Evolutionary conservation across 37 sponge, comb jelly and placozoan species (phyloP).

Genomic region (Dysidea cf. avara): DNA sequence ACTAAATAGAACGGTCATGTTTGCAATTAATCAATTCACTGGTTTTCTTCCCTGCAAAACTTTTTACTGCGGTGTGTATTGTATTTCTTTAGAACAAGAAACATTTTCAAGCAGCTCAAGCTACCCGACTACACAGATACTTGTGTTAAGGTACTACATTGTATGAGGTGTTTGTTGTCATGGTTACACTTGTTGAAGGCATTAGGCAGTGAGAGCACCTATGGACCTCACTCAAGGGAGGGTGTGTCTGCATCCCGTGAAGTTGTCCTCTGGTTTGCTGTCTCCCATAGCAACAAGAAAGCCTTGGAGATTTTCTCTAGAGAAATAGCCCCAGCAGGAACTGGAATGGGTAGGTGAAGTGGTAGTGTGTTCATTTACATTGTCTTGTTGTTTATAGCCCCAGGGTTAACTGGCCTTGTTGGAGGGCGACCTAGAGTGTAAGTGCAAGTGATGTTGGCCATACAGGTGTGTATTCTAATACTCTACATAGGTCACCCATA

Average conservation of each 20-base stretch:
- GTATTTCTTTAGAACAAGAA: constrained; percentile 52
- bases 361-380: not conserved
- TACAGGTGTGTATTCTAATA: not conserved
- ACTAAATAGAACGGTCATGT: too few species aligned
- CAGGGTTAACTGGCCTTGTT: constrained; percentile 79
- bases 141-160: constrained; percentile 60
- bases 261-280: constrained; percentile 82
- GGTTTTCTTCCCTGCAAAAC: too few species aligned
- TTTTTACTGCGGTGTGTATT: too few species aligned
- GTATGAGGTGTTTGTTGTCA: not conserved
- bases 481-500: constrained; percentile 76
- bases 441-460: not conserved
- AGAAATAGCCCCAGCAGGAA: constrained; percentile 94
- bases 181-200: constrained; percentile 21
- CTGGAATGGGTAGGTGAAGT: constrained; percentile 81
- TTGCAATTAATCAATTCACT: too few species aligned
- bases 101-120: constrained; percentile 59
- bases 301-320: constrained; percentile 82
- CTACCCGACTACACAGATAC: constrained; percentile 69
- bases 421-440: constrained; percentile 95
- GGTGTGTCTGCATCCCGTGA: constrained; percentile 37
- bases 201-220: constrained; percentile 58
- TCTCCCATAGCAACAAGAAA: constrained; percentile 69
- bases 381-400: constrained; percentile 47
- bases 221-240: constrained; percentile 29